A percentile compares a stretch with the other conserved stretches of the same genome.
Conservation (phyloP, 2,797 vertebrate species). For the Leptoclinus maculatus region DNA sequence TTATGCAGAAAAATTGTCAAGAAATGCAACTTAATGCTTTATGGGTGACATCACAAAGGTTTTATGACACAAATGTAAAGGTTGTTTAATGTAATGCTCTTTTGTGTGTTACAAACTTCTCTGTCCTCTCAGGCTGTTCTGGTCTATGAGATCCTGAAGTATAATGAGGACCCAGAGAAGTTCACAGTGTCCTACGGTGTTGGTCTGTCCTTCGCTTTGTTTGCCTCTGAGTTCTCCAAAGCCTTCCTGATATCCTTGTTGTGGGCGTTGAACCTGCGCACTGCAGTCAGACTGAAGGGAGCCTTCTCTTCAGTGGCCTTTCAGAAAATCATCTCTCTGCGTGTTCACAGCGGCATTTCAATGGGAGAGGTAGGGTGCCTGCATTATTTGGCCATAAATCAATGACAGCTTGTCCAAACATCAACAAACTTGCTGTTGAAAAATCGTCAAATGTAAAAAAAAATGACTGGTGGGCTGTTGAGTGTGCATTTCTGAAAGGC, state of each 20-base stretch:
- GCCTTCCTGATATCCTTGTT: conserved; percentile 77
- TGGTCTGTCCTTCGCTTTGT: conserved; percentile 83
- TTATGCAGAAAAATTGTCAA: background rate
- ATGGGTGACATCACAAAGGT: background rate
- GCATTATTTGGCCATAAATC: no score
- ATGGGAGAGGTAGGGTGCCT: conserved; percentile 84
- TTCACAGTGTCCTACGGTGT: conserved; percentile 64
- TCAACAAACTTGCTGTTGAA: no score
- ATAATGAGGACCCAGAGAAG: conserved; percentile 36
- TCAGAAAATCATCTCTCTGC: conserved; percentile 83
- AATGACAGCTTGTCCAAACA: no score
- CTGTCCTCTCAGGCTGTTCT: conserved; percentile 79
- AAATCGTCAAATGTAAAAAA: no score
- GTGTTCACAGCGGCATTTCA: conserved; percentile 76
- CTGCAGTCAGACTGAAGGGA: conserved; percentile 83
- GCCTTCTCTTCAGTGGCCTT: conserved; percentile 83
- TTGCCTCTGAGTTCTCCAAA: conserved; percentile 82
- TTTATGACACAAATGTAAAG: no score
- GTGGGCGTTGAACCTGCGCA: conserved; percentile 87
- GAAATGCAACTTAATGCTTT: background rate
- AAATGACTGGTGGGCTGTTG: no score
- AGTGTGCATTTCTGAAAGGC: no score
- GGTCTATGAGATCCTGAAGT: conserved; percentile 82
- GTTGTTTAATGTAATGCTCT: background rate
- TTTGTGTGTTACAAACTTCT: background rate